Evolutionary conservation across 2,888 invertebrate species (phyloP).

Genomic region (Mechanitis messenoides): DNA sequence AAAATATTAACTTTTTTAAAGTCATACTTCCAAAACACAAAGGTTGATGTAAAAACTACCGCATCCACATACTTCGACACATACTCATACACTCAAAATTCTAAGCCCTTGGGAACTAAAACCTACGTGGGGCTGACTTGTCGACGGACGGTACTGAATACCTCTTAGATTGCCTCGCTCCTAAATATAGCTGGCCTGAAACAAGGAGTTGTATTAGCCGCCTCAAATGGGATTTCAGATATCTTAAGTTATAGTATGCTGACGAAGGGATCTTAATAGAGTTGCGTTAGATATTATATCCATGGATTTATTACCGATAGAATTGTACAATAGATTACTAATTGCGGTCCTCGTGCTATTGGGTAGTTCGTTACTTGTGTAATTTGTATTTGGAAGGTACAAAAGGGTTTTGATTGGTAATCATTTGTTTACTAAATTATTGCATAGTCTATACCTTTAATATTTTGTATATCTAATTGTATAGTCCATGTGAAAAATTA

Average conservation of each 20-base stretch:
- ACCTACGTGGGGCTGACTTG: constrained; percentile 60
- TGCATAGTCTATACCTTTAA: background rate
- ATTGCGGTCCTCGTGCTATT: constrained; percentile 34
- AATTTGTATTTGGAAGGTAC: constrained; percentile 16
- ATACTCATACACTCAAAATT: constrained; percentile 34
- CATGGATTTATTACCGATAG: constrained; percentile 38
- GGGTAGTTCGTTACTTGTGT: constrained; percentile 26
- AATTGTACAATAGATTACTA: constrained; percentile 39
- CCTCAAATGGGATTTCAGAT: constrained; percentile 54
- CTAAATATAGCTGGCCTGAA: constrained; percentile 63
- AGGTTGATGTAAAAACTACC: constrained; percentile 27
- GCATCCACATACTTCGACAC: constrained; percentile 34
- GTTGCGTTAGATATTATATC: constrained; percentile 44
- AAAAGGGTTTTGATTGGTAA: constrained; percentile 8
- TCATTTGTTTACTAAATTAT: constrained; percentile 2
- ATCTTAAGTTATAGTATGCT: constrained; percentile 35
- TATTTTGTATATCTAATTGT: background rate
- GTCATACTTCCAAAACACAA: no score
- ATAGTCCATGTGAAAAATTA: background rate
- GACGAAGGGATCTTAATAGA: constrained; percentile 46
- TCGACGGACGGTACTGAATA: constrained; percentile 57
- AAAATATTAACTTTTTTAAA: no score
- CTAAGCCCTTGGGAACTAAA: constrained; percentile 61
- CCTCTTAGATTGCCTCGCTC: constrained; percentile 70
- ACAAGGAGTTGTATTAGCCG: constrained; percentile 63